Evolutionary conservation across 1,140 invertebrate species (phyloP), one percentile per base, ranked within the genome.

Genomic region (Caerostris extrusa): DNA sequence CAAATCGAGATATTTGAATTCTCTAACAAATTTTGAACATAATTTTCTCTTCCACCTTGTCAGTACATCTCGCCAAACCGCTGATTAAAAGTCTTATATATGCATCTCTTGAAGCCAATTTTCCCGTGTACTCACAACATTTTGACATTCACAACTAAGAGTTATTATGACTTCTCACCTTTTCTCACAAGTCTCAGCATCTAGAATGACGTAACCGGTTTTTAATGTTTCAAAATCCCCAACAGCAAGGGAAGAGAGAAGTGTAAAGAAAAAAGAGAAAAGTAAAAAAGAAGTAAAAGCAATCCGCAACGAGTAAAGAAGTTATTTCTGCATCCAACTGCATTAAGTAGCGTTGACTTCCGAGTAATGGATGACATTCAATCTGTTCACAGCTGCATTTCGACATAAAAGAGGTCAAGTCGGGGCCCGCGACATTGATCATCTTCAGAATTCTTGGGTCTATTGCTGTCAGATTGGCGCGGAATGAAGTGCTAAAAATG

Each of bases 351-450:
- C 57, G 83, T 50, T n/a, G 83, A 85, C 83, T 85, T 85, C 56
- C 7, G 55, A 60, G 53, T 85, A 85, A 85, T 85, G 17, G 57
- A 85, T 85, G 83, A 85, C 83, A 85, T 60, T 34, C 83, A 85
- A 85, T 85, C 83, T 60, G 83, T 85, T 85, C 83, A 57, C 83
- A 85, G 83, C 83, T 85, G 83, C 83, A 77, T 53, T 77, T 34
- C 71, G 17, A 85, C 56, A 85, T 85, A 85, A 85, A 85, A 57
- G 83, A 85, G 83, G 83, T 85, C 53, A 85, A 85, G 57, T n/a
- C 56, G 5, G 58, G 71, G 50, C 71, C 71, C 50, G 8, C 8
- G 71, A 77, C 71, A 77, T 77, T 50, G 55, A 85, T 85, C 83
- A 85, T 85, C 56, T 85, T 58, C 56, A 85, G 71, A 50, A 77